Conservation (phyloP, 2,888 invertebrate genomes). For the Bimastos eiseni region DNA sequence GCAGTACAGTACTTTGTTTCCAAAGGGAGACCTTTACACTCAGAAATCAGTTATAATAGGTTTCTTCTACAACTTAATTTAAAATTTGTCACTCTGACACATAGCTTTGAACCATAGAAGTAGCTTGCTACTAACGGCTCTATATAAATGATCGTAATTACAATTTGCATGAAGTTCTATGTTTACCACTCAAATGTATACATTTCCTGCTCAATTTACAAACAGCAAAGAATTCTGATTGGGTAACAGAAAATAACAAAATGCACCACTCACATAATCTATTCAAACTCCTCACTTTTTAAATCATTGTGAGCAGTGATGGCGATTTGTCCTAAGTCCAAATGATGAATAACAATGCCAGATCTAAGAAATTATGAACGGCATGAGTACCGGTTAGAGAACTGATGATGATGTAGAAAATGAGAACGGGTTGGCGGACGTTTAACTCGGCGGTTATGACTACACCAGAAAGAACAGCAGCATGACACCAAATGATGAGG, state of each 20-base stretch:
- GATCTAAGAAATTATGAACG: background rate
- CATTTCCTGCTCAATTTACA: conserved; percentile 6
- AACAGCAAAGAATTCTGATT: conserved; percentile 13
- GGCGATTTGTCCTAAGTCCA: background rate
- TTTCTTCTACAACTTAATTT: background rate
- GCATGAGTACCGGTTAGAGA: background rate
- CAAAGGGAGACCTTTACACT: background rate
- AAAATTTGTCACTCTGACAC: background rate
- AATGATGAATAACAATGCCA: background rate
- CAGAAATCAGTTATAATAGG: background rate
- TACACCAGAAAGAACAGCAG: background rate
- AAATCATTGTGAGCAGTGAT: background rate
- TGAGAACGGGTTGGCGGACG: background rate
- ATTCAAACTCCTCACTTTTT: background rate
- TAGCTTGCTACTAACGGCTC: no score
- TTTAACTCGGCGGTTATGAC: background rate
- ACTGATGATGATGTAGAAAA: conserved; percentile 5
- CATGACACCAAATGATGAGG: background rate
- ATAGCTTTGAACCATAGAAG: background rate
- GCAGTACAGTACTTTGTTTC: background rate
- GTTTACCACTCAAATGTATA: background rate
- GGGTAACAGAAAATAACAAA: conserved; percentile 9
- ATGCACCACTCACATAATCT: background rate
- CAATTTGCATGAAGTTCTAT: background rate
- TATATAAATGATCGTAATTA: no score